Base-by-base conservation (phyloP, 1,140 invertebrate species). In the Conus ventricosus region DNA sequence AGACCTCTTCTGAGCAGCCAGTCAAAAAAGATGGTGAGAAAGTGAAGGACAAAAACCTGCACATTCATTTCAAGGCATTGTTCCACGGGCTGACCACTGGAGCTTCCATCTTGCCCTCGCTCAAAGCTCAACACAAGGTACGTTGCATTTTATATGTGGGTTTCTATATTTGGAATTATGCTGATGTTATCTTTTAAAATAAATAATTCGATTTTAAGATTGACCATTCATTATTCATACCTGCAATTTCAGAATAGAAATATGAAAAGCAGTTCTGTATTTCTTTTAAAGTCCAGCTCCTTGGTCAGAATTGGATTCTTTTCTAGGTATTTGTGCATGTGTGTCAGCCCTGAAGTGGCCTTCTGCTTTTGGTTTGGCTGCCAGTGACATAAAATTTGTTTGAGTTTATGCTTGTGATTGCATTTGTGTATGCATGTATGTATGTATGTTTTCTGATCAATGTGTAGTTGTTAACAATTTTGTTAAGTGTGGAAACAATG, bases 51-150 rank as follows among this genome's bases (percentile, higher is more conserved):
- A 88, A 75, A 25, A 55, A 83, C 63, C 84, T 78, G 11, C 92
- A 95, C 63, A 93, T 96, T 39, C 95, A 96, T 84, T 94, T 96
- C 86, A 95, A 95, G 91, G 94, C 95, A 86, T 93, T 95, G 71
- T 90, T 96, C 71, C 95, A 98, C 96, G 98, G 97, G 91, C 95
- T 98, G 67, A 98, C 97, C 90, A 97, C 99, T 75, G 98, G 98
- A 81, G 98, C 98, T 1, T 98, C 99, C 4, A 94, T 99, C 20
- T 94, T 99, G 90, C 99, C 99, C 0, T 99, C 98, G 0, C 96
- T 99, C 0, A 97, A 98, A 96, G 98, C 98, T 5, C 98, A 99
- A 93, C 99, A 99, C 95, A 94, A 94, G 92, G 93, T 96, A 90
- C 75, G 57, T 15, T 60, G 39, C 39, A 39, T 39, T 39, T 39